Base-by-base conservation (phyloP, 2,888 invertebrate genomes). In the Zootermopsis nevadensis region DNA sequence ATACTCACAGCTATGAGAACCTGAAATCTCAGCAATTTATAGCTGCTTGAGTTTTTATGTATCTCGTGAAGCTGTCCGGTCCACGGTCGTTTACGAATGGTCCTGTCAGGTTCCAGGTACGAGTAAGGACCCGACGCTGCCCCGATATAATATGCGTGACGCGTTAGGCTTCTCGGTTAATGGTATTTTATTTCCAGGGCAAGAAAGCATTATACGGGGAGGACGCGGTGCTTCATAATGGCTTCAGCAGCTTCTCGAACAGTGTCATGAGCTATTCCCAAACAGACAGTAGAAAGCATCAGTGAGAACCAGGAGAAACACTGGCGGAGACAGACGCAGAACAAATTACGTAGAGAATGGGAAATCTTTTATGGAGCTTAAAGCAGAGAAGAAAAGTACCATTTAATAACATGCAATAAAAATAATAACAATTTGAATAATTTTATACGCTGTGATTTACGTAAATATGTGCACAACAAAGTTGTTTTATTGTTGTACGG, bases 201-300 rank as follows among this genome's bases (percentile, higher is more conserved):
- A 79, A 35, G 35, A 79, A 66, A n/a, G 79, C 79, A 35, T 22
- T 79, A n/a, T 79, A 79, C 38, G 79, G 79, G 15, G 79, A 79
- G 3, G 79, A 60, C 33, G n/a, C 60, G 7, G 24, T 12, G 24
- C 60, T 35, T 15, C 22, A 12, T 2, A 35, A 55, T 19, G 66
- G 79, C 10, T 66, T 35, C 35, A 60, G 48, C 15, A 53, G 22
- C 19, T 60, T 22, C 30, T 24, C 53, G 10, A 77, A 77, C 27
- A 55, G 77, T 1, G 30, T 60, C 35, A 33, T 66, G 66, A 66
- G n/a, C 55, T 31, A 33, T 30, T 33, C 77, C n/a, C 31, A 4
- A 15, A 38, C 33, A 31, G 66, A 66, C 27, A 66, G 79, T 22
- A 79, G 66, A 38, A 79, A 79, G 66, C 6, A 10, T 35, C 79